phyloP scores from a whole-genome alignment of 64 coral and sea anemone genomes.

The Montipora efflorescens region DNA sequence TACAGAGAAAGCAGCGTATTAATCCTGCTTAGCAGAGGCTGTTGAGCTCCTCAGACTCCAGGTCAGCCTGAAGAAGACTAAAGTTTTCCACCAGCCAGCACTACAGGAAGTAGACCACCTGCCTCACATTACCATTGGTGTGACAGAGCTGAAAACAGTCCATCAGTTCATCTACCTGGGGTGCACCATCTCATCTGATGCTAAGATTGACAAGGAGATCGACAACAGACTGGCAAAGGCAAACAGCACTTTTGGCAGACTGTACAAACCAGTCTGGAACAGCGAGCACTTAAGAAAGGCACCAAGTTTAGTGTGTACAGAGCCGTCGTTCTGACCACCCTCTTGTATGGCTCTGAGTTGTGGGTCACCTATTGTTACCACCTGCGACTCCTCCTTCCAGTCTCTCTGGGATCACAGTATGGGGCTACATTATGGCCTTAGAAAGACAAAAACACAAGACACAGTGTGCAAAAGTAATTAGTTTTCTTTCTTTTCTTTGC shows the following conservation, averaged over 20 bases:
- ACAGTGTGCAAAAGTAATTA: no score
- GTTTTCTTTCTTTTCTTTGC: no score
- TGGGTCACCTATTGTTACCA: not conserved
- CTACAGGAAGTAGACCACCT: not conserved
- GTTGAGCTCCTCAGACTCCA: not conserved
- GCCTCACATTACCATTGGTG: not conserved
- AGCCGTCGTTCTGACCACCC: constrained; percentile 7
- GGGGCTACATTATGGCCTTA: no score
- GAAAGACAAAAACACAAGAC: no score
- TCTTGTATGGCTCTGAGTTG: no score
- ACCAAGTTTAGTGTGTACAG: not conserved
- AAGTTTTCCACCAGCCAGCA: not conserved
- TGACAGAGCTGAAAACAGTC: not conserved
- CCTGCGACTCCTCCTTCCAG: not conserved
- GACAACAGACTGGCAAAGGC: not conserved
- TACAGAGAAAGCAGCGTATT: not conserved
- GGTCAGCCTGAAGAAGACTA: not conserved
- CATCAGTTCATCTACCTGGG: not conserved
- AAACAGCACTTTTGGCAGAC: not conserved
- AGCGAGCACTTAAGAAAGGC: not conserved
- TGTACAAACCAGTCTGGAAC: not conserved
- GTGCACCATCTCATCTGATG: not conserved
- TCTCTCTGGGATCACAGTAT: no score
- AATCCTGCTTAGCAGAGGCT: not conserved
- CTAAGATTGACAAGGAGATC: not conserved